Evolutionary conservation across 2,113 vertebrate species (phyloP), one percentile per base, ranked within the genome.

Genomic region (Hucho hucho): DNA sequence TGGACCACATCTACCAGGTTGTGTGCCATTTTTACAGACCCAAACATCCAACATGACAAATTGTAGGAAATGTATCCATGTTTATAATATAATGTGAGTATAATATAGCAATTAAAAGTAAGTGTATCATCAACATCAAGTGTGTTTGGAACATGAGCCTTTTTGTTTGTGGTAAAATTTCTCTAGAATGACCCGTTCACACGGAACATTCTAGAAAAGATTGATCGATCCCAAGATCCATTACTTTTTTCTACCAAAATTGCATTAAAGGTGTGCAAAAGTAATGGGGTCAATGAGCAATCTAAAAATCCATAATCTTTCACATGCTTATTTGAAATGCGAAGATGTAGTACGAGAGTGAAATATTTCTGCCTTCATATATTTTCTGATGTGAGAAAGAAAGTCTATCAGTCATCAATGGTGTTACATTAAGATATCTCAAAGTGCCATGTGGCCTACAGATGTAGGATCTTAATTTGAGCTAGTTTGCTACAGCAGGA

Each of bases 211-310:
- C 78, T n/a, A n/a, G 61, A 71, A 75, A 24, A 72, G 69, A 56
- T 63, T 70, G 64, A 75, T 73, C 13, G 69, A 49, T 64, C 65
- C 68, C 59, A 37, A 70, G 68, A 65, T 70, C 46, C 49, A 46
- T 77, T 75, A 66, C 67, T 43, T 46, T 74, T 37, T 71, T 71
- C 63, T 25, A 47, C 16, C 28, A 25, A 58, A 78, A 75, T 75
- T 68, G 75, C 63, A 75, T 70, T 75, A 46, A 28, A 32, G 74
- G 25, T 78, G 71, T 59, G 69, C 66, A 75, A 83, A 69, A 64
- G 64, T 64, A 79, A 80, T 80, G 81, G 76, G 75, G 81, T 83
- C 78, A 75, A 32, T 69, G 69, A 75, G 67, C 65, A 80, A 75
- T 80, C 64, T 75, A 22, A 20, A 46, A 64, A 74, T 75, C 69